Base-by-base conservation (phyloP, 2,888 invertebrate species). In the Eupithecia centaureata region DNA sequence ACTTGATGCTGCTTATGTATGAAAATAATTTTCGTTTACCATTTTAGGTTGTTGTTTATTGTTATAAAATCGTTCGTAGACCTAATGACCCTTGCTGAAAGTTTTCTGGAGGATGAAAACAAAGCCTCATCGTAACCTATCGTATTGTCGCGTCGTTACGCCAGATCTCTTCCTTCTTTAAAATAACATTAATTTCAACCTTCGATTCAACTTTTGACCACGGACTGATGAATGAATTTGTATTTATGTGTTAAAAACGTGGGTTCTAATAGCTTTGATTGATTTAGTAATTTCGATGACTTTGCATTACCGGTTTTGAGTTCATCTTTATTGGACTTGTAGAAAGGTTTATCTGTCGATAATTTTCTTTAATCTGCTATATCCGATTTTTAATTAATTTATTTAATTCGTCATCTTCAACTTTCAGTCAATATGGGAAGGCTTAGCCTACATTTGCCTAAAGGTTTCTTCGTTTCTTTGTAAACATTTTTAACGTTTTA, bases 1-100 rank as follows among this genome's bases (percentile, higher is more conserved):
- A 74, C 77, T 78, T 73, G 68, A 60, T 65, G 51, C 66, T 75
- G 74, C 71, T 74, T 75, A 75, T 75, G 51, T 25, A 12, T 22
- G 25, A 13, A 51, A 52, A 52, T 15, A 15, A 28, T 27, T 25
- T 27, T 15, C 13, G 5, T 52, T 27, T 52, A 2, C 15, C 22
- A 12, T 12, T 47, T 22, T 10, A 8, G 42, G 42, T 22, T 12
- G n/a, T 42, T 8, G 1, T 5, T 42, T 18, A 18, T 18, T 7
- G 7, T 10, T 18, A 8, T 1, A 22, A 22, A 22, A 47, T 47
- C 47, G 2, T 12, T 10, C 42, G n/a, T 38, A 38, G 38, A 38
- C n/a, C n/a, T 2, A 42, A 18, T 18, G 42, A 42, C 10, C 42
- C 47, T 18, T 2, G 22, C 10, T 42, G 4, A 22, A 47, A 22